Evolutionary conservation across 1,140 invertebrate species (phyloP).

Genomic region (Leptinotarsa undecemlineata): DNA sequence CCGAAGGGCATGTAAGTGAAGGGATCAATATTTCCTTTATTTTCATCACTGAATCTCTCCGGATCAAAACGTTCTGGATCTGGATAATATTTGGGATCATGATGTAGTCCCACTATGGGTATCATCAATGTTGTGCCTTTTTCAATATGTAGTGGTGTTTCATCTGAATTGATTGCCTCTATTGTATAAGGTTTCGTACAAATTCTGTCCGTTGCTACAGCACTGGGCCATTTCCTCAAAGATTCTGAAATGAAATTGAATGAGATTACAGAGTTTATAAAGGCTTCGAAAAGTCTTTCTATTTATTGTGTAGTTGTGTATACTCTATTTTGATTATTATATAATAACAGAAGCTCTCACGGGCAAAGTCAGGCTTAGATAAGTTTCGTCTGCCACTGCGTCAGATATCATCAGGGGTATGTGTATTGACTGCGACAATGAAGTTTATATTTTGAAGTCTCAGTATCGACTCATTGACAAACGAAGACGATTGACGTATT

Average conservation of each 20-base stretch:
- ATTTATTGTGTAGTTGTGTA: too few relatives aligned
- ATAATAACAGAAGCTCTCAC: too few relatives aligned
- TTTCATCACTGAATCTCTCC: slow-evolving; percentile 44
- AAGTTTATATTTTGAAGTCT: too few relatives aligned
- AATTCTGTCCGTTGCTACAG: slow-evolving; percentile 56
- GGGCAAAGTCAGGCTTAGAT: too few relatives aligned
- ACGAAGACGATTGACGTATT: too few relatives aligned
- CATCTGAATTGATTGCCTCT: slow-evolving; percentile 45
- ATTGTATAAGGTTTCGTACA: slow-evolving; percentile 60
- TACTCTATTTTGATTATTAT: too few relatives aligned
- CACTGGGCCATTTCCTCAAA: slow-evolving; percentile 62
- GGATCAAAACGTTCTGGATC: slow-evolving; percentile 43
- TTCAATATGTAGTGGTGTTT: slow-evolving; percentile 51
- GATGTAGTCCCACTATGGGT: slow-evolving; percentile 35
- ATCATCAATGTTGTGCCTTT: slow-evolving; percentile 47
- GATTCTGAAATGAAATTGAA: slow-evolving; percentile 55
- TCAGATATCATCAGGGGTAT: too few relatives aligned
- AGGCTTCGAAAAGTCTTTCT: too few relatives aligned
- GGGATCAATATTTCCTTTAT: slow-evolving; percentile 51
- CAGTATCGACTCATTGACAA: too few relatives aligned
- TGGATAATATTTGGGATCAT: slow-evolving; percentile 41
- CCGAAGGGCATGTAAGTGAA: slow-evolving; percentile 63
- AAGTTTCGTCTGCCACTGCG: too few relatives aligned
- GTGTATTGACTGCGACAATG: too few relatives aligned
- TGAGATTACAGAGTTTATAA: too few relatives aligned